Percentiles rank a stretch among this genome's conserved stretches.
Conservation (phyloP, 2,797 vertebrate genomes). For the Ispidina picta region DNA sequence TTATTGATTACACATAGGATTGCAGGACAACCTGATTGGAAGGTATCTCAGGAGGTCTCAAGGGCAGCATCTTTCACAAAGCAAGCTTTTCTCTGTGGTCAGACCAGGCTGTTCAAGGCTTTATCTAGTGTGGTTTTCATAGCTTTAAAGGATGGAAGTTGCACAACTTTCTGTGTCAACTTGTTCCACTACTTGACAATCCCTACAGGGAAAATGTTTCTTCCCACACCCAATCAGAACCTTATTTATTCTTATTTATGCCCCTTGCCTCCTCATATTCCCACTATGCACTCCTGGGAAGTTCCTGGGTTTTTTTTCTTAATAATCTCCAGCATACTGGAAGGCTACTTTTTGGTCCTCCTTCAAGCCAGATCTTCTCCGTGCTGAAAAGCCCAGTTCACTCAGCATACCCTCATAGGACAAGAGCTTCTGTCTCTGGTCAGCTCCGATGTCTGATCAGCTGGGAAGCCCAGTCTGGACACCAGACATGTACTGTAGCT, state of each 20-base stretch:
- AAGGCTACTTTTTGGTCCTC: neutral
- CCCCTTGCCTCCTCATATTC: neutral
- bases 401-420: neutral
- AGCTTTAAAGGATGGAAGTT: neutral
- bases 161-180: neutral
- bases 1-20: neutral
- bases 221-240: neutral
- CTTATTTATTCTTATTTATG: neutral
- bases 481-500: neutral
- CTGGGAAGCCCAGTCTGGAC: neutral
- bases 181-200: neutral
- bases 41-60: neutral
- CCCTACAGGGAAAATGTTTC: neutral
- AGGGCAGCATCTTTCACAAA: neutral
- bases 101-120: neutral
- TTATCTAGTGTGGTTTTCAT: neutral
- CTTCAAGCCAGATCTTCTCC: neutral
- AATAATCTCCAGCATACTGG: neutral
- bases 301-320: neutral
- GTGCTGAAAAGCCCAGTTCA: neutral
- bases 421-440: neutral
- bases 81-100: neutral
- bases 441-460: neutral
- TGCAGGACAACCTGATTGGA: neutral
- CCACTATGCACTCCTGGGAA: accelerated